A percentile compares a stretch with the other conserved stretches of the same genome.
Evolutionary conservation across 1,140 invertebrate species (phyloP).

Genomic region (Ceratina calcarata): DNA sequence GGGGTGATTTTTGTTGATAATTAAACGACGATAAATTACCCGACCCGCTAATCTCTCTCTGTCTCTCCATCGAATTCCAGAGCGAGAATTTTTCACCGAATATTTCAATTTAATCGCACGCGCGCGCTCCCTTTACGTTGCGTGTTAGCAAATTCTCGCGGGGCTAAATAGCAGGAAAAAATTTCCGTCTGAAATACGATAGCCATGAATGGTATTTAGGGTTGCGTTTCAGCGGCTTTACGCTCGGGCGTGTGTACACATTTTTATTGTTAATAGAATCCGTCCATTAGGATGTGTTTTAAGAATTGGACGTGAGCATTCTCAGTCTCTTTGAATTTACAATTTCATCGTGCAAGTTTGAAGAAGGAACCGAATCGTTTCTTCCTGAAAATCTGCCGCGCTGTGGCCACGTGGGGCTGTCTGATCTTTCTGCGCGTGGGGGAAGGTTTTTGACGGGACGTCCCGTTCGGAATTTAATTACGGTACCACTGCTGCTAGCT

Average conservation of each 20-base stretch:
- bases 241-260: background rate
- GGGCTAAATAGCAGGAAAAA: background rate
- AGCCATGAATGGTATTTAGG: background rate
- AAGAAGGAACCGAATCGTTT: no score
- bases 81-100: conserved; percentile 47
- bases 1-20: conserved; percentile 58
- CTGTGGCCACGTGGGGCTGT: background rate
- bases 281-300: background rate
- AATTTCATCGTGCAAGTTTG: background rate
- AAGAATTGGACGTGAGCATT: no score
- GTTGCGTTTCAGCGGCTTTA: background rate
- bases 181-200: conserved; percentile 6
- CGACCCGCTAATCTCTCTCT: conserved; percentile 30
- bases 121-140: background rate
- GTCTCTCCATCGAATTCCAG: conserved; percentile 38
- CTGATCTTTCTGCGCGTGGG: conserved; percentile 27
- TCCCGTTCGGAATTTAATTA: conserved; percentile 64
- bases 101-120: conserved; percentile 44
- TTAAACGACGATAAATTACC: conserved; percentile 63
- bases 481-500: conserved; percentile 49
- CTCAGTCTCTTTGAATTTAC: no score
- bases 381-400: no score
- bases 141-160: conserved; percentile 18
- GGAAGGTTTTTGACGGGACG: conserved; percentile 59
- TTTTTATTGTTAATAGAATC: background rate